Evolutionary conservation across 2,888 invertebrate genomes (phyloP).

Genomic region (Mantis religiosa): DNA sequence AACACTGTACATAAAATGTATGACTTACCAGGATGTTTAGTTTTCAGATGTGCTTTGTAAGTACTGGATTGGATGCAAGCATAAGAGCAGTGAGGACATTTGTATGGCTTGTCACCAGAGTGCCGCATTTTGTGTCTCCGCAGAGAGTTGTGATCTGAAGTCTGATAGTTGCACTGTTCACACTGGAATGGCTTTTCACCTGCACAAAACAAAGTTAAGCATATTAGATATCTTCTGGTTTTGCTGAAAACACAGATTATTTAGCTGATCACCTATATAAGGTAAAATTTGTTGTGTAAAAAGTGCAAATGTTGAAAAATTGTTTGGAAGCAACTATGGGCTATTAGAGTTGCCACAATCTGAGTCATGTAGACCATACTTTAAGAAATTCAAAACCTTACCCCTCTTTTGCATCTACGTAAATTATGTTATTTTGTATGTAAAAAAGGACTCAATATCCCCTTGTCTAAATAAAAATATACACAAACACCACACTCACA

Average conservation of each 20-base stretch:
- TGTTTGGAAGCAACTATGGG: no score
- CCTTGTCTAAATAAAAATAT: no score
- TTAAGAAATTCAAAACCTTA: no score
- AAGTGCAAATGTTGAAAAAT: no score
- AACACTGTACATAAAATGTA: background rate
- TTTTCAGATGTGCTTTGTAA: constrained; percentile 72
- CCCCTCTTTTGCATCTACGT: no score
- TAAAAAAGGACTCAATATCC: no score
- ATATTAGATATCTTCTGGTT: background rate
- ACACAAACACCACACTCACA: no score
- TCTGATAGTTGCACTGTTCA: constrained; percentile 64
- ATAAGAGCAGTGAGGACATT: constrained; percentile 74
- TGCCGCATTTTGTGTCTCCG: constrained; percentile 75
- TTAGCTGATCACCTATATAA: background rate
- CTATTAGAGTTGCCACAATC: no score
- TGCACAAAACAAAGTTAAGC: constrained; percentile 36
- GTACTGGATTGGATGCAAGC: constrained; percentile 75
- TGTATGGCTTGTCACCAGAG: constrained; percentile 69
- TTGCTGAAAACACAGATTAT: background rate
- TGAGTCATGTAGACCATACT: no score
- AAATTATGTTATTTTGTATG: no score
- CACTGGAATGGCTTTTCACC: constrained; percentile 77
- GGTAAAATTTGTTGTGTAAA: no score
- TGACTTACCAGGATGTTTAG: constrained; percentile 64
- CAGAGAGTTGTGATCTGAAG: constrained; percentile 77